These are phyloP conservation scores for Montipora capricornis DNA, from an alignment of 64 coral and sea anemone genomes.

Conservation along the genomic window DNA sequence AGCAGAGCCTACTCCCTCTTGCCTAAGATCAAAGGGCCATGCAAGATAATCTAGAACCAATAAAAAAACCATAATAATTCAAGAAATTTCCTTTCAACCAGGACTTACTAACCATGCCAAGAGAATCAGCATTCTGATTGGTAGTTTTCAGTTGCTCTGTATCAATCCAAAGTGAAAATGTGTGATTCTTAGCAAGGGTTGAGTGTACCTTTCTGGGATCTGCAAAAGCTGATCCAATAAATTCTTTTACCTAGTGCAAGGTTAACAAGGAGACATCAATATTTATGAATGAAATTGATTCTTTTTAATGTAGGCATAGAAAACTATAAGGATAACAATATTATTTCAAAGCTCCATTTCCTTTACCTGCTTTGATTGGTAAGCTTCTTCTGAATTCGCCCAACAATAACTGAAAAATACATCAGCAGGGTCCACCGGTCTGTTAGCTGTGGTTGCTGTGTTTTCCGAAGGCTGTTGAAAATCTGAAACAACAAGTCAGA, in stretches of 20 bases:
- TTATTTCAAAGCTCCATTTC: background rate
- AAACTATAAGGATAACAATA: background rate
- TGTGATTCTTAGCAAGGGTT: constrained; percentile 22
- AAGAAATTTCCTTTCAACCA: too few relatives aligned
- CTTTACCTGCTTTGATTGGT: constrained; percentile 76
- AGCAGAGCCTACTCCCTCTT: too few relatives aligned
- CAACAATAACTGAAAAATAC: constrained; percentile 98
- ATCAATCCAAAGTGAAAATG: constrained; percentile 78
- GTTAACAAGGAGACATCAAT: too few relatives aligned
- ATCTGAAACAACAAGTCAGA: constrained; percentile 7
- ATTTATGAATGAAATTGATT: too few relatives aligned
- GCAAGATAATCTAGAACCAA: too few relatives aligned
- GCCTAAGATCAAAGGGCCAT: too few relatives aligned
- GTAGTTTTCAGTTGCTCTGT: constrained; percentile 76
- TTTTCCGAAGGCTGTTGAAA: constrained; percentile 22
- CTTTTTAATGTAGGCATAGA: too few relatives aligned
- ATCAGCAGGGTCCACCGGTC: constrained; percentile 21
- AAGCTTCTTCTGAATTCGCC: constrained; percentile 84
- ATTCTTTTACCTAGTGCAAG: background rate
- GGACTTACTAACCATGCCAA: constrained; percentile 86
- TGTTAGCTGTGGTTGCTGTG: background rate
- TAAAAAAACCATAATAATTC: too few relatives aligned
- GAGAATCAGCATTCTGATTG: constrained; percentile 79
- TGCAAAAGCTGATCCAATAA: constrained; percentile 68
- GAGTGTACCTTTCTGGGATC: constrained; percentile 83